A percentile compares a stretch with the other conserved stretches of the same genome.
phyloP scores from a whole-genome alignment of 2,888 invertebrate genomes.

The Cecidostiba fungosa region DNA sequence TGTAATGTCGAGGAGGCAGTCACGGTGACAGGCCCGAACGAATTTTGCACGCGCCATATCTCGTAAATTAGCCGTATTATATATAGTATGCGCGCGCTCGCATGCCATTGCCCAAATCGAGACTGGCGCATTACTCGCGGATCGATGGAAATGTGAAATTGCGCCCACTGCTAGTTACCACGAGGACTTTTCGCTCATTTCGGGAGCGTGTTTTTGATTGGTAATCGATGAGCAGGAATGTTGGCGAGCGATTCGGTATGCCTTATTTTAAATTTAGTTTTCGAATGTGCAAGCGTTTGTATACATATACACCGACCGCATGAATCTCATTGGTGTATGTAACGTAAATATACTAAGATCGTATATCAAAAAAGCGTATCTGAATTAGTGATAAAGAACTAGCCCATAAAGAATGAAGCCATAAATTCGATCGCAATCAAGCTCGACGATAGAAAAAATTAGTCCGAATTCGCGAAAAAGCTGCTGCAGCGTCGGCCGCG shows the following conservation, averaged over 20 bases:
- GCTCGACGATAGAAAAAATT: not conserved
- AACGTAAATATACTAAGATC: not conserved
- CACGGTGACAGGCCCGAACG: not conserved
- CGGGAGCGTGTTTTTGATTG: not conserved
- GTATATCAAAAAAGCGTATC: too few species aligned
- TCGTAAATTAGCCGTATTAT: slow-evolving; percentile 24
- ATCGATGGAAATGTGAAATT: not conserved
- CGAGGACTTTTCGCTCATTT: not conserved
- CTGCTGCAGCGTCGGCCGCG: not conserved
- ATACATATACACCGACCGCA: not conserved
- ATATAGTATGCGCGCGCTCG: not conserved
- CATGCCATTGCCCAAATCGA: slow-evolving; percentile 9
- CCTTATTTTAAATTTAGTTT: not conserved
- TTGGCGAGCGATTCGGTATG: not conserved
- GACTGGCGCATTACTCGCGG: not conserved
- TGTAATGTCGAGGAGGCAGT: not conserved
- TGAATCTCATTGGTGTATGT: not conserved
- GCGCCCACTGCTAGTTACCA: not conserved
- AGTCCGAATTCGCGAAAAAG: not conserved
- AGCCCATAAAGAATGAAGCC: not conserved
- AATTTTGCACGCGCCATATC: not conserved
- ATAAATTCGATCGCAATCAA: not conserved
- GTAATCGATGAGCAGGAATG: not conserved
- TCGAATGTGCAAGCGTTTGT: not conserved
- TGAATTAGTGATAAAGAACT: not conserved